Percentiles rank a stretch among this genome's conserved stretches.
phyloP scores from a whole-genome alignment of 2,113 vertebrate species.

The Gracilinanus agilis region DNA sequence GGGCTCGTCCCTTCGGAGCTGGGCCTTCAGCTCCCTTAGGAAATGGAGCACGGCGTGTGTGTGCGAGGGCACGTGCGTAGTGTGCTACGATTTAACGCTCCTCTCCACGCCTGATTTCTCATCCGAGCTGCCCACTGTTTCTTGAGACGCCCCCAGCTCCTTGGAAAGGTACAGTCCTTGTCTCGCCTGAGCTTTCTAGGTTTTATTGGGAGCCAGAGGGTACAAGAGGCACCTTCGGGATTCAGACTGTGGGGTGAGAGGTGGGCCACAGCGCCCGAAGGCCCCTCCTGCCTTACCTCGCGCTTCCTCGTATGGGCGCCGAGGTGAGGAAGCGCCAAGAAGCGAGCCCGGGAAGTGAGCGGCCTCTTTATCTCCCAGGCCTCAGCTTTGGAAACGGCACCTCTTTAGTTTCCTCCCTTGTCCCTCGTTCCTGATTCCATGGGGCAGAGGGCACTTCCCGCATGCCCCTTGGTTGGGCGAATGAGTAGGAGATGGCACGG shows the following conservation, averaged over 20 bases:
- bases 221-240: constrained; percentile 10
- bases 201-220: constrained; percentile 48
- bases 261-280: background rate
- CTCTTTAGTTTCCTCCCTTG: constrained; percentile 57
- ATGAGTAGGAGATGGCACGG: background rate
- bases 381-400: background rate
- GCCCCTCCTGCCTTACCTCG: background rate
- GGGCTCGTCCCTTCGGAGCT: background rate
- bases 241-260: constrained; percentile 26
- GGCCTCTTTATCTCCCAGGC: background rate
- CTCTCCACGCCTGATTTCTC: constrained; percentile 46
- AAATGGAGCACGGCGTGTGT: background rate
- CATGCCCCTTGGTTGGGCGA: background rate
- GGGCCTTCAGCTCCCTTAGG: background rate
- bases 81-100: constrained; percentile 13
- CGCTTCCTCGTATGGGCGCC: background rate
- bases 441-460: background rate
- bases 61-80: background rate
- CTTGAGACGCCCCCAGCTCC: constrained; percentile 35
- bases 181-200: constrained; percentile 21
- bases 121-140: constrained; percentile 49
- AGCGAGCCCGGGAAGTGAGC: background rate
- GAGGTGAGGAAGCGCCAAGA: background rate
- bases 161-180: constrained; percentile 43
- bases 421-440: constrained; percentile 12